Evolutionary conservation across 2,888 invertebrate species (phyloP).

Genomic region (Pycnomerus fuliginosus): DNA sequence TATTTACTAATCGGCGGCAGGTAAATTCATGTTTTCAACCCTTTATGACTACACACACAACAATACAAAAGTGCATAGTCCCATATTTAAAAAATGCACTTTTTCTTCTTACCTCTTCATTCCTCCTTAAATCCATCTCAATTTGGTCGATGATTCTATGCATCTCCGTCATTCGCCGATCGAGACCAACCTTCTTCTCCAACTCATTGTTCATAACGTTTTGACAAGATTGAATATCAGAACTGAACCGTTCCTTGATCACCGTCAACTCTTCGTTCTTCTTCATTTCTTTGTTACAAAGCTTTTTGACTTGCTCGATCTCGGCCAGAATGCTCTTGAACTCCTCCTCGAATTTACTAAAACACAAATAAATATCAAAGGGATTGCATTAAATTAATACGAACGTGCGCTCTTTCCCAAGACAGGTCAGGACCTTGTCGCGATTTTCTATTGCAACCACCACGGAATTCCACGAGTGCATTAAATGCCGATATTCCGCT

Average conservation of each 20-base stretch:
- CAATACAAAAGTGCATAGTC: too few species aligned
- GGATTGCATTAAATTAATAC: not conserved
- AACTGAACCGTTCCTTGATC: slow-evolving; percentile 59
- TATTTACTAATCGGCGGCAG: too few species aligned
- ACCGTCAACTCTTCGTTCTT: slow-evolving; percentile 64
- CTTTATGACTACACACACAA: too few species aligned
- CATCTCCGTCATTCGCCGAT: slow-evolving; percentile 58
- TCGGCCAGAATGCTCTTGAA: slow-evolving; percentile 50
- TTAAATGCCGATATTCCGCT: slow-evolving; percentile 67
- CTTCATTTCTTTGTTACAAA: slow-evolving; percentile 65
- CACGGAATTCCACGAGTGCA: slow-evolving; percentile 74
- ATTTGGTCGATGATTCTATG: slow-evolving; percentile 62
- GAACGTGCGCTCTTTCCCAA: slow-evolving; percentile 57
- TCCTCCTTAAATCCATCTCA: slow-evolving; percentile 64
- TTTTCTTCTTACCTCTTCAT: too few species aligned
- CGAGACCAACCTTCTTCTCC: slow-evolving; percentile 55
- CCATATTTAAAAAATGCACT: too few species aligned
- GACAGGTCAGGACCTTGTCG: slow-evolving; percentile 65
- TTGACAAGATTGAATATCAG: slow-evolving; percentile 57
- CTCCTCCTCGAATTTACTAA: slow-evolving; percentile 57
- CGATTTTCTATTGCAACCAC: slow-evolving; percentile 68
- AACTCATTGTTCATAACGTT: slow-evolving; percentile 57
- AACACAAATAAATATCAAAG: too few species aligned
- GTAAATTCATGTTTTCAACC: too few species aligned
- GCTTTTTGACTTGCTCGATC: slow-evolving; percentile 67